A percentile compares a stretch with the other conserved stretches of the same genome.
Conservation (phyloP, 1,140 invertebrate genomes). For the Drosophila neocordata region DNA sequence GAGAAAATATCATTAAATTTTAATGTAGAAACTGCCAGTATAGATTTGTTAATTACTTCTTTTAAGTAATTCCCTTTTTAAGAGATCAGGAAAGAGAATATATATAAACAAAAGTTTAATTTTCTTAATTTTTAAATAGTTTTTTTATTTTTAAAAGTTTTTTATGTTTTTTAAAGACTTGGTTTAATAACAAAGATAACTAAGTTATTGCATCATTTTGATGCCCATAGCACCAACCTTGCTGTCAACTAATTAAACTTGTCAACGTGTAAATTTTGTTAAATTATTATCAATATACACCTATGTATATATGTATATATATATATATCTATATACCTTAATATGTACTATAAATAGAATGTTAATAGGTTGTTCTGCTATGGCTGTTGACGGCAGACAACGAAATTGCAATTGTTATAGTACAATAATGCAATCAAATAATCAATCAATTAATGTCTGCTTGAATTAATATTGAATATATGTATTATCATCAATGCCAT, state of each 20-base stretch:
- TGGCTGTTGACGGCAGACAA: constrained; percentile 16
- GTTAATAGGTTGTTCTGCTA: background rate
- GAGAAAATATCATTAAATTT: no score
- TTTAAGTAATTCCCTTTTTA: no score
- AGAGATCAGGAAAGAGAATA: no score
- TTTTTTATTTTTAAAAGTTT: no score
- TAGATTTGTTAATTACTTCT: no score
- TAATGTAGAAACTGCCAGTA: no score
- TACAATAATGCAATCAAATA: constrained; percentile 81
- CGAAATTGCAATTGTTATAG: constrained; percentile 70
- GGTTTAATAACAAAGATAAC: no score
- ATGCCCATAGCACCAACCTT: constrained; percentile 4
- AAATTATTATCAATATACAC: constrained; percentile 69
- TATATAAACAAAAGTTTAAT: no score
- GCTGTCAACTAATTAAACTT: constrained; percentile 68
- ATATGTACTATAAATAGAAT: constrained; percentile 24
- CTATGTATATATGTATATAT: constrained; percentile 34
- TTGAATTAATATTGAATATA: constrained; percentile 77
- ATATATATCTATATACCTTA: constrained; percentile 33
- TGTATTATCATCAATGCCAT: constrained; percentile 75
- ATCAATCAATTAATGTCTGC: constrained; percentile 79
- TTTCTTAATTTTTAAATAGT: no score
- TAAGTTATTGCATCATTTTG: no score
- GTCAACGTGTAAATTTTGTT: constrained; percentile 74
- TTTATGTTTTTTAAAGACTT: no score